Percentiles rank a stretch among this genome's conserved stretches.
Conservation (phyloP, 2,797 vertebrate genomes). For the Euthynnus affinis region DNA sequence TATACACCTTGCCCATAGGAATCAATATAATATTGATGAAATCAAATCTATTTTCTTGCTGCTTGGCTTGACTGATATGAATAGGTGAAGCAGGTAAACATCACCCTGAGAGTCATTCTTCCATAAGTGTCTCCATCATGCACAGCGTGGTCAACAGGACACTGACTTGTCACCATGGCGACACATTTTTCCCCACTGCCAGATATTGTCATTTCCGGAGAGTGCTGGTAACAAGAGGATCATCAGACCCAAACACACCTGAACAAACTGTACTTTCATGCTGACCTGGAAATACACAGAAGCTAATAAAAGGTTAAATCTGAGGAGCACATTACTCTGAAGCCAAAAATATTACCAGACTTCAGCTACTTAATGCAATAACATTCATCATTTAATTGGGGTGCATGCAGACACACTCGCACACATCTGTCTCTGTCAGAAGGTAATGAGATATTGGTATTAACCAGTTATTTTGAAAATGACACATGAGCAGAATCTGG, state of each 20-base stretch:
- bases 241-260: conserved; percentile 58
- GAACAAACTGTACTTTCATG: conserved; percentile 33
- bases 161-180: conserved; percentile 74
- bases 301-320: neutral
- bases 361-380: neutral
- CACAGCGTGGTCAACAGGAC: conserved; percentile 53
- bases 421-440: conserved; percentile 29
- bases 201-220: conserved; percentile 60
- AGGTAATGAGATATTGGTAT: conserved; percentile 54
- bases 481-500: conserved; percentile 20
- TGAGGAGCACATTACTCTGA: neutral
- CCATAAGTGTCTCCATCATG: conserved; percentile 29
- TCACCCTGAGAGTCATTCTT: conserved; percentile 45
- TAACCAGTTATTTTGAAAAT: conserved; percentile 45
- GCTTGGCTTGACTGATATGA: conserved; percentile 28
- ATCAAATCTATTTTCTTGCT: neutral
- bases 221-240: conserved; percentile 19
- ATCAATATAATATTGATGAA: conserved; percentile 9
- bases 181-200: conserved; percentile 65
- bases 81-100: conserved; percentile 59
- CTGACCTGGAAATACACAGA: neutral
- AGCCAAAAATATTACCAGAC: neutral
- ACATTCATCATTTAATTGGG: conserved; percentile 19
- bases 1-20: neutral
- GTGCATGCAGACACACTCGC: neutral